Conservation (phyloP, 2,888 invertebrate genomes). For the Linnaemya tessellans region DNA sequence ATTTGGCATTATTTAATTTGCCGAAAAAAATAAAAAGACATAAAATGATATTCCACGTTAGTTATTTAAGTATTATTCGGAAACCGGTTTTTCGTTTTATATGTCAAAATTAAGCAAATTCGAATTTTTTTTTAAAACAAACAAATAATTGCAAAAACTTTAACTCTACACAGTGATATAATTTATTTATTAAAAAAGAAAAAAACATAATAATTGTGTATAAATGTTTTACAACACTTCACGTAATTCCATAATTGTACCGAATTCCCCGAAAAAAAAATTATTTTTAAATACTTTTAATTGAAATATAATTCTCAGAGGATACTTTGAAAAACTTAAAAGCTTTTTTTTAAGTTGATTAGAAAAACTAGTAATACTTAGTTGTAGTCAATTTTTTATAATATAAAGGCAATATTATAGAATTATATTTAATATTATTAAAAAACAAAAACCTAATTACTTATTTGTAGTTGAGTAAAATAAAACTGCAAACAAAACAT, state of each 20-base stretch:
- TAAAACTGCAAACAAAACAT: conserved; percentile 26
- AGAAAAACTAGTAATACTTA: conserved; percentile 23
- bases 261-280: conserved; percentile 24
- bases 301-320: conserved; percentile 66
- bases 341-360: conserved; percentile 65
- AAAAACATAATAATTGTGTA: conserved; percentile 17
- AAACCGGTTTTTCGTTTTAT: conserved; percentile 67
- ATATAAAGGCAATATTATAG: conserved; percentile 66
- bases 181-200: conserved; percentile 52
- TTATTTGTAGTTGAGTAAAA: conserved; percentile 43
- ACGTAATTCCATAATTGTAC: conserved; percentile 56
- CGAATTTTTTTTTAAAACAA: conserved; percentile 50
- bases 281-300: conserved; percentile 25
- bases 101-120: conserved; percentile 47
- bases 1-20: conserved; percentile 69
- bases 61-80: conserved; percentile 59
- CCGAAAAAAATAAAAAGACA: conserved; percentile 41
- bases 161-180: conserved; percentile 63
- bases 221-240: conserved; percentile 40
- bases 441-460: conserved; percentile 19
- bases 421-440: conserved; percentile 29
- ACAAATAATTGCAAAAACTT: conserved; percentile 46
- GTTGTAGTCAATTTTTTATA: conserved; percentile 36
- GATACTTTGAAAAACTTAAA: conserved; percentile 70
- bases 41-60: conserved; percentile 67